phyloP scores from a whole-genome alignment of 2,888 invertebrate genomes.

The Amphiduros pacificus region DNA sequence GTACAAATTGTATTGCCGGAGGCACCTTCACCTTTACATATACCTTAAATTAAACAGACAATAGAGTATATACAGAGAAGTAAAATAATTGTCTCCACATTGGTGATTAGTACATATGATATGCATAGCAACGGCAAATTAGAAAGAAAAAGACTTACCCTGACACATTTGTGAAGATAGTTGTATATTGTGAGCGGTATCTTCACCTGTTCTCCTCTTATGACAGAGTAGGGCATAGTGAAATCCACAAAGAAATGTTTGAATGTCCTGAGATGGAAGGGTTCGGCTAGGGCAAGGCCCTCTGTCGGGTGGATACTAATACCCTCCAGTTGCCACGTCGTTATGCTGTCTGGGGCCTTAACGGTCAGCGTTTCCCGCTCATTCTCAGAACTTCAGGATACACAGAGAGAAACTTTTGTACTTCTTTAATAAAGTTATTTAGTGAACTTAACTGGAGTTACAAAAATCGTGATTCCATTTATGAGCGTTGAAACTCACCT shows the following conservation, averaged over 20 bases:
- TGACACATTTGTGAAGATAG: conserved; percentile 71
- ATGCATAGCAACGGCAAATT: no score
- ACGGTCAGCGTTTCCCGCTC: conserved; percentile 14
- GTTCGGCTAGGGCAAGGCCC: conserved; percentile 63
- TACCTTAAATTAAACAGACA: not conserved
- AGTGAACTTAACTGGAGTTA: not conserved
- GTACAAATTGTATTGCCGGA: no score
- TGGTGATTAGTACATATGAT: no score
- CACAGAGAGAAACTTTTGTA: not conserved
- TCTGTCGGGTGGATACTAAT: conserved; percentile 63
- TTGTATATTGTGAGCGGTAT: conserved; percentile 73
- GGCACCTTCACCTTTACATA: no score
- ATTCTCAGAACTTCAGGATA: not conserved
- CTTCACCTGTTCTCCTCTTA: conserved; percentile 69
- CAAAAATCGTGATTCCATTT: not conserved
- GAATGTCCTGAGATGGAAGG: conserved; percentile 65
- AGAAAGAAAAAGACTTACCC: no score
- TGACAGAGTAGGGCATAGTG: conserved; percentile 69
- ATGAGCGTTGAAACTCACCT: conserved; percentile 61
- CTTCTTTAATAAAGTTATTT: not conserved
- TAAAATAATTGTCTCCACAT: no score
- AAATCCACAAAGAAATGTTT: conserved; percentile 77
- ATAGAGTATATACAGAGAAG: not conserved
- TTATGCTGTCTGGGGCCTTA: conserved; percentile 66
- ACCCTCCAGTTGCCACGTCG: conserved; percentile 68